Evolutionary conservation across 2,888 invertebrate genomes (phyloP), one percentile per base, ranked within the genome.

Genomic region (Serripes groenlandicus): DNA sequence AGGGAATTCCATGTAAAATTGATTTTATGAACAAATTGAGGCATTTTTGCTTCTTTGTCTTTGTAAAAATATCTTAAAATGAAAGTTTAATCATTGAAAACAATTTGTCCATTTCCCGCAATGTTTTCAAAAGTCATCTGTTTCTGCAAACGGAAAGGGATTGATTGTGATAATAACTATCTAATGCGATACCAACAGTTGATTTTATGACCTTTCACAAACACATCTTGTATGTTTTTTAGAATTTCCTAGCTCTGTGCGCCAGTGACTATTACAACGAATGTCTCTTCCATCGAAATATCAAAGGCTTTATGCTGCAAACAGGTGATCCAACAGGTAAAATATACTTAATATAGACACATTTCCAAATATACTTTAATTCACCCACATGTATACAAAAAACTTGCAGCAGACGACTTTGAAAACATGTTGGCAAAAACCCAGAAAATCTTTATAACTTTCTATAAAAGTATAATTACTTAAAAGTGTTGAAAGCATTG

Each of bases 181-280:
- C n/a, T n/a, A n/a, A n/a, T n/a, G n/a, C n/a, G n/a, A n/a, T n/a
- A n/a, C n/a, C n/a, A n/a, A n/a, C n/a, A n/a, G n/a, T n/a, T n/a
- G n/a, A n/a, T n/a, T n/a, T n/a, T n/a, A n/a, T n/a, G n/a, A n/a
- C n/a, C n/a, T n/a, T n/a, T n/a, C n/a, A n/a, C n/a, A n/a, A n/a
- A n/a, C n/a, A n/a, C n/a, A n/a, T n/a, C n/a, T 56, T 2, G 23
- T 56, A 11, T 56, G 18, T 62, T 15, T 91, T 94, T 66, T 92
- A 97, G 96, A 99, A 99, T 94, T 99, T 99, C 93, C 95, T 99
- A 78, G 99, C 99, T 0, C 95, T 99, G 9, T 99, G 99, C 95
- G 99, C 98, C 1, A 98, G 97, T 94, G 97, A 97, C 94, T 99
- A 99, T 94, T 98, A 98, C 95, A 96, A 97, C 92, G 96, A 96